Percentiles rank a stretch among this genome's conserved stretches.
Conservation (phyloP, 2,888 invertebrate species). For the Bombylius discolor region DNA sequence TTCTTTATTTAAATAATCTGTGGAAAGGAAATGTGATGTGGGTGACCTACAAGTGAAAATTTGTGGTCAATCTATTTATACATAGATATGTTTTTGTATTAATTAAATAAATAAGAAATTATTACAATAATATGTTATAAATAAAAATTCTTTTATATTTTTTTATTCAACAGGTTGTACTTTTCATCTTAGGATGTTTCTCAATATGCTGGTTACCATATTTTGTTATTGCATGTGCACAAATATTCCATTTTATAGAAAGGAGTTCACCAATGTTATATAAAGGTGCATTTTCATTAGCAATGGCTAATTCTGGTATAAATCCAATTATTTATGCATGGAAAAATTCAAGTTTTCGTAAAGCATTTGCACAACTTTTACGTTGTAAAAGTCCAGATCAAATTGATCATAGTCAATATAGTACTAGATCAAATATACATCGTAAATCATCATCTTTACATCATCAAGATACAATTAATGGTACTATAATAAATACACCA, state of each 20-base stretch:
- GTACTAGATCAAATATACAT: slow-evolving; percentile 14
- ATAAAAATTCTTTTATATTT: background rate
- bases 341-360: slow-evolving; percentile 67
- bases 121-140: too few relatives aligned
- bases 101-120: too few relatives aligned
- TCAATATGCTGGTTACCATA: slow-evolving; percentile 73
- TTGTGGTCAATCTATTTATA: too few relatives aligned
- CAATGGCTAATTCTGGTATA: slow-evolving; percentile 66
- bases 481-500: slow-evolving; percentile 5
- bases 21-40: too few relatives aligned
- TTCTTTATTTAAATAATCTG: too few relatives aligned
- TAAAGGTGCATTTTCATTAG: slow-evolving; percentile 54
- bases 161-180: slow-evolving; percentile 47
- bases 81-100: too few relatives aligned
- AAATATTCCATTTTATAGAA: slow-evolving; percentile 42
- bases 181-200: slow-evolving; percentile 65
- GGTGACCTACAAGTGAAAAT: too few relatives aligned
- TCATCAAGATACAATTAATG: slow-evolving; percentile 12
- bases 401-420: slow-evolving; percentile 28
- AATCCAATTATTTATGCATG: slow-evolving; percentile 76
- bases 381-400: slow-evolving; percentile 51
- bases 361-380: slow-evolving; percentile 54
- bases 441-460: slow-evolving; percentile 15
- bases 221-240: slow-evolving; percentile 52
- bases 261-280: slow-evolving; percentile 45